These are phyloP conservation scores for Beris morrisii DNA, from an alignment of 2,888 invertebrate species.

Conservation along the genomic window DNA sequence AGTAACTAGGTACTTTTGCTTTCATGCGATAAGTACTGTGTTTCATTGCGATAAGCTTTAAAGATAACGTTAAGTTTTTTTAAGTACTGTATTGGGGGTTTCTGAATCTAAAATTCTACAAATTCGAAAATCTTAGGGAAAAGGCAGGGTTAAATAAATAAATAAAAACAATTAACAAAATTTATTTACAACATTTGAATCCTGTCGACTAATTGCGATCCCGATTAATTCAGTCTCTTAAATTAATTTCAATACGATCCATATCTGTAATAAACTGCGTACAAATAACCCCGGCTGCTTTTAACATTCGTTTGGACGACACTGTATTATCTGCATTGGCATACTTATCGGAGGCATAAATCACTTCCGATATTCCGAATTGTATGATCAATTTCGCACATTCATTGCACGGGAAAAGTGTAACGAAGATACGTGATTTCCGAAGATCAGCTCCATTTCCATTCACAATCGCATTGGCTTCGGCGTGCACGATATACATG, in stretches of 20 bases:
- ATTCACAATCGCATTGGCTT: conserved; percentile 95
- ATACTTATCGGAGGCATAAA: conserved; percentile 84
- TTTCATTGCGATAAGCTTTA: too few relatives aligned
- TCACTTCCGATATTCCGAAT: conserved; percentile 77
- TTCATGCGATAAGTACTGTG: too few relatives aligned
- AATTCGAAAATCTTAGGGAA: too few relatives aligned
- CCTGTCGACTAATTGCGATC: too few relatives aligned
- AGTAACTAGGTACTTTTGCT: too few relatives aligned
- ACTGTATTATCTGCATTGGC: conserved; percentile 65
- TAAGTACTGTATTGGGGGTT: too few relatives aligned
- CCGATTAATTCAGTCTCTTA: conserved; percentile 29
- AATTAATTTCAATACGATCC: conserved; percentile 64
- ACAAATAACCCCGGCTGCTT: conserved; percentile 72
- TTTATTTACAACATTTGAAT: too few relatives aligned
- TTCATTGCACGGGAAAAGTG: conserved; percentile 95
- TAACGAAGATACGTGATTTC: conserved; percentile 83
- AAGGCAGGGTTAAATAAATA: too few relatives aligned
- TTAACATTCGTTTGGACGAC: conserved; percentile 82
- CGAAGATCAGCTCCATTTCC: conserved; percentile 77
- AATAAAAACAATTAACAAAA: too few relatives aligned
- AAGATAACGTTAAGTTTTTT: too few relatives aligned
- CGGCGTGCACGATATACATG: conserved; percentile 95
- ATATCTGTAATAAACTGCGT: conserved; percentile 66
- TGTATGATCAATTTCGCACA: conserved; percentile 97
- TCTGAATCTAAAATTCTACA: too few relatives aligned